phyloP scores from a whole-genome alignment of 2,113 vertebrate genomes.

The Ptilorrhoa leucosticta region DNA sequence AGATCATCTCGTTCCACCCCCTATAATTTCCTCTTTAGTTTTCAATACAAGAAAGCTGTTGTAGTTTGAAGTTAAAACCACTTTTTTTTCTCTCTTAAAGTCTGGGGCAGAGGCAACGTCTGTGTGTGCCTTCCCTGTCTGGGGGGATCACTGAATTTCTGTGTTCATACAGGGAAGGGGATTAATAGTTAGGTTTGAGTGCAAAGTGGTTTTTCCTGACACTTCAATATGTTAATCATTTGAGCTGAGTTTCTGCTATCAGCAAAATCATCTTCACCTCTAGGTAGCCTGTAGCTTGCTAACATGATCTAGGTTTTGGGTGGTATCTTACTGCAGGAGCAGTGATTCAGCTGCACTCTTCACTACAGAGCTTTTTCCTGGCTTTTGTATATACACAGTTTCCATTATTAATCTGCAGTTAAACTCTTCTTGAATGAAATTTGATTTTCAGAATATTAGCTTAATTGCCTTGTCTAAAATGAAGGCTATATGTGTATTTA shows the following conservation, averaged over 20 bases:
- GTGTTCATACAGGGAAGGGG: background rate
- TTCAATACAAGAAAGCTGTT: background rate
- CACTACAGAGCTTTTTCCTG: background rate
- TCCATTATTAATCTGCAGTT: background rate
- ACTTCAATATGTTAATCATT: background rate
- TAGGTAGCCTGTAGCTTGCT: background rate
- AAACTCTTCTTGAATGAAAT: background rate
- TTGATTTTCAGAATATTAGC: background rate
- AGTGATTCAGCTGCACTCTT: background rate
- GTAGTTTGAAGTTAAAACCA: background rate
- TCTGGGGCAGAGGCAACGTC: background rate
- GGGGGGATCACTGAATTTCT: background rate
- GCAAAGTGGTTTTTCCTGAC: background rate
- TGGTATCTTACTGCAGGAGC: background rate
- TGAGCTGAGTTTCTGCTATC: background rate
- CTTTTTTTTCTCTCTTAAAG: background rate
- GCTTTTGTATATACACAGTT: background rate
- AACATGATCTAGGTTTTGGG: background rate
- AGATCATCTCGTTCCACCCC: background rate
- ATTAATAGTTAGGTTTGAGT: background rate
- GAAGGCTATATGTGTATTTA: background rate
- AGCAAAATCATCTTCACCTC: slow-evolving; percentile 17
- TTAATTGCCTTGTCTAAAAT: background rate
- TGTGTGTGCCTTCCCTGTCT: background rate
- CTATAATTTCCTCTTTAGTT: background rate